Base-by-base conservation (phyloP, 2,888 invertebrate genomes). In the Listrodromus nycthemerus region DNA sequence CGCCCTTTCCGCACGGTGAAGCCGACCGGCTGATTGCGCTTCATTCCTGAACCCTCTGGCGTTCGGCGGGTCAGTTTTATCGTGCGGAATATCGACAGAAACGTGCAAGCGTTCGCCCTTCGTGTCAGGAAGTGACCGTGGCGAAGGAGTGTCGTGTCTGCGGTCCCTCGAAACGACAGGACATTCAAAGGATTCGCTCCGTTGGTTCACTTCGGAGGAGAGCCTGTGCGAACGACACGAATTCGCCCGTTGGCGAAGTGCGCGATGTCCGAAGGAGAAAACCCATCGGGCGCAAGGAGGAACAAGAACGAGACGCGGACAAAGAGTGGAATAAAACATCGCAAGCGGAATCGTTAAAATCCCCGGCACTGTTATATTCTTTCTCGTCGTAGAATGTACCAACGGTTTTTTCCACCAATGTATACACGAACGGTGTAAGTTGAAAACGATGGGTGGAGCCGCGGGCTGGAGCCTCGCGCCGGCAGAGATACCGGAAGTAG, bases 381-480 rank as follows among this genome's bases (percentile, higher is more conserved):
- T 61, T 27, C 55, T 48, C 75, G n/a, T 24, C 33, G 70, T 55
- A 58, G 70, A 48, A 71, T 33, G 45, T 70, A 58, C 63, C 30
- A 76, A 52, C 41, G 61, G 61, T 80, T 63, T 67, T 27, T 80
- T 80, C 41, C 48, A 30, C 45, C 52, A 55, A 19, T 65, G 45
- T 55, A 52, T 66, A 55, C 50, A 37, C 33, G 65, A 45, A 58
- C 61, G 21, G 10, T 55, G 71, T 67, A 50, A 30, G 61, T 61
- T 73, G 73, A 41, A 76, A 73, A 77, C 50, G 75, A 67, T 83
- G 83, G 83, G 80, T 74, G 83, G 80, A 78, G 65, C 61, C 37
- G 69, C 27, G 1, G 30, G 30, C 69, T 48, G 78, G 80, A 65
- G 77, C 66, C 69, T 77, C 73, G 33, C 69, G 69, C 77, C 30